A percentile compares a stretch with the other conserved stretches of the same genome.
Conservation (phyloP, 64 coral and sea anemone genomes). For the Orbicella faveolata region DNA sequence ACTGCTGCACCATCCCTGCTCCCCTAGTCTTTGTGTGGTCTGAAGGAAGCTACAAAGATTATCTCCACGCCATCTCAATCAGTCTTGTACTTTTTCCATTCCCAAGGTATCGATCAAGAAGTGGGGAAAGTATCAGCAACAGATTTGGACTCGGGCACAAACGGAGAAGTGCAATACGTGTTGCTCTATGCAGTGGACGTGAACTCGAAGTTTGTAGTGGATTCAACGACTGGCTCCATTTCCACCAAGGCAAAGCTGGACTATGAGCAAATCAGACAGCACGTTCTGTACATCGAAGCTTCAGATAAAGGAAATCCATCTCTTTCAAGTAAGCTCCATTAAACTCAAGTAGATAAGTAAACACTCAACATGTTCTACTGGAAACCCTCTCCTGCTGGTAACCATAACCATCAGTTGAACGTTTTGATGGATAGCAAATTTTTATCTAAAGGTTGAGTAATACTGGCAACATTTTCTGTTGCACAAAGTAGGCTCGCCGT, state of each 20-base stretch:
- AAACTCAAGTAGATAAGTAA: no score
- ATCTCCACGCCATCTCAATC: not conserved
- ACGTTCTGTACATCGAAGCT: conserved; percentile 59
- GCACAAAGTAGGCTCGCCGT: no score
- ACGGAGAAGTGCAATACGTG: conserved; percentile 38
- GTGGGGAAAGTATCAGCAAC: conserved; percentile 49
- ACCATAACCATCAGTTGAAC: no score
- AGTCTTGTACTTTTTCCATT: not conserved
- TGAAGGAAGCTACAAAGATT: no score
- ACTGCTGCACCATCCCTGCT: no score
- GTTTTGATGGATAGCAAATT: no score
- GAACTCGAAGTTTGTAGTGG: conserved; percentile 53
- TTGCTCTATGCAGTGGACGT: conserved; percentile 50
- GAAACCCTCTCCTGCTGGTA: no score
- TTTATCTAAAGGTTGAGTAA: no score
- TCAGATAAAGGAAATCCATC: conserved; percentile 36
- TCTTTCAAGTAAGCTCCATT: conserved; percentile 14
- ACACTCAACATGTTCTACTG: no score
- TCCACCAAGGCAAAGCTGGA: conserved; percentile 21
- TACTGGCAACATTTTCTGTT: no score
- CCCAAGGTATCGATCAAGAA: not conserved
- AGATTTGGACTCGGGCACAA: conserved; percentile 46
- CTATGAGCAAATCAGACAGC: conserved; percentile 46
- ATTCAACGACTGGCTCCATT: conserved; percentile 51
- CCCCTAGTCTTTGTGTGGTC: no score